phyloP scores from a whole-genome alignment of 2,113 vertebrate species.

The Collichthys lucidus region DNA sequence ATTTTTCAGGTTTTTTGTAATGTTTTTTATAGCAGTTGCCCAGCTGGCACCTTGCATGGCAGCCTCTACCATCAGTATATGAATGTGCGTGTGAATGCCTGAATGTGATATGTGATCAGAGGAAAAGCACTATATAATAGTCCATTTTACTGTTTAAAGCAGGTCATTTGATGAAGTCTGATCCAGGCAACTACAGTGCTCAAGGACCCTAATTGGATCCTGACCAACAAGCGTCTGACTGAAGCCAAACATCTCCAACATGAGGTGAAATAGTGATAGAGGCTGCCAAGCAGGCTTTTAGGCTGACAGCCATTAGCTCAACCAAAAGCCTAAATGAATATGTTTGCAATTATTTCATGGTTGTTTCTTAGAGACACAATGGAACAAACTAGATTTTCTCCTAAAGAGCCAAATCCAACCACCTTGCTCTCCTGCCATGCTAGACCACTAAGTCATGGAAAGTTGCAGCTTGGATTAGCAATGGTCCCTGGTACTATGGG shows the following conservation, averaged over 20 bases:
- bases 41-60: too few species aligned
- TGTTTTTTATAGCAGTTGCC: not conserved
- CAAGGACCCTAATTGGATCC: constrained; percentile 9
- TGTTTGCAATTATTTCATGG: constrained; percentile 36
- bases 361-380: constrained; percentile 40
- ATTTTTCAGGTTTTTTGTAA: constrained; percentile 4
- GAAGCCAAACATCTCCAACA: constrained; percentile 25
- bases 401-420: constrained; percentile 32
- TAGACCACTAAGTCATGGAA: constrained; percentile 36
- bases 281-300: constrained; percentile 23
- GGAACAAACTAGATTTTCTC: constrained; percentile 31
- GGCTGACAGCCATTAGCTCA: not conserved
- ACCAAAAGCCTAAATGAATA: constrained; percentile 38
- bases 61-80: too few species aligned
- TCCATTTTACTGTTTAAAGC: not conserved
- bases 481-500: constrained; percentile 9
- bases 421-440: constrained; percentile 29
- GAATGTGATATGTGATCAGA: too few species aligned
- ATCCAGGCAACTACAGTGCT: not conserved
- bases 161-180: not conserved
- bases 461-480: constrained; percentile 40
- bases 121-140: too few species aligned
- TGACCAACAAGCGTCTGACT: not conserved
- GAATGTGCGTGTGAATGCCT: too few species aligned
- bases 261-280: constrained; percentile 1